Evolutionary conservation across 1,140 invertebrate species (phyloP), one percentile per base, ranked within the genome.

Genomic region (Lepidurus arcticus): DNA sequence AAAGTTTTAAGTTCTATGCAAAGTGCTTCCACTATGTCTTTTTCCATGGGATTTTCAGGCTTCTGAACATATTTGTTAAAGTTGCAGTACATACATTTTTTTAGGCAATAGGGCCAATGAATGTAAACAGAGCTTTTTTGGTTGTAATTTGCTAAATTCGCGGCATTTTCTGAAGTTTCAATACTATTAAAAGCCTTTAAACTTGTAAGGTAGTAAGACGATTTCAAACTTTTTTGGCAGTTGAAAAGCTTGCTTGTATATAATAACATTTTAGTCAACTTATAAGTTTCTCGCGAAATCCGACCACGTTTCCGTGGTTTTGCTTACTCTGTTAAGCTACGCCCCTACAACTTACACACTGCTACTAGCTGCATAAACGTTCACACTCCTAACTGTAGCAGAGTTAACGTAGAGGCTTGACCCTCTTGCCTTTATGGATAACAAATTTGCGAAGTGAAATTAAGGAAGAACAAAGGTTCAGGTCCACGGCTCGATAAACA

Each of bases 51-150:
- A 34, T 44, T 13, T 16, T 83, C 80, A 74, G 80, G 76, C 10
- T 81, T 78, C 81, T 76, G 80, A 21, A 84, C 81, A 79, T 85
- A 85, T 81, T 85, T 85, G 80, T 85, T 85, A 76, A 84, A 85
- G 76, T 84, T 84, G 78, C 84, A 85, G 78, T 84, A 85, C 21
- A 83, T 83, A 79, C 84, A 85, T 74, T 82, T 81, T 76, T 81
- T 83, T 10, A 79, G 79, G 81, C 84, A 85, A 78, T 83, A 84
- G 21, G 84, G 84, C 84, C 84, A 85, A 82, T 85, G 81, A 73
- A 84, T 81, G 74, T 78, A 79, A 45, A 81, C 45, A 47, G 43
- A 43, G 7, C 47, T 75, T 75, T 80, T 16, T 34, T 34, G 11
- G 13, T 76, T 77, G n/a, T 78, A 79, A 74, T 11, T 43, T 24